These are phyloP conservation scores for Brachypteracias leptosomus DNA, from an alignment of 2,113 vertebrate species.

Conservation along the genomic window DNA sequence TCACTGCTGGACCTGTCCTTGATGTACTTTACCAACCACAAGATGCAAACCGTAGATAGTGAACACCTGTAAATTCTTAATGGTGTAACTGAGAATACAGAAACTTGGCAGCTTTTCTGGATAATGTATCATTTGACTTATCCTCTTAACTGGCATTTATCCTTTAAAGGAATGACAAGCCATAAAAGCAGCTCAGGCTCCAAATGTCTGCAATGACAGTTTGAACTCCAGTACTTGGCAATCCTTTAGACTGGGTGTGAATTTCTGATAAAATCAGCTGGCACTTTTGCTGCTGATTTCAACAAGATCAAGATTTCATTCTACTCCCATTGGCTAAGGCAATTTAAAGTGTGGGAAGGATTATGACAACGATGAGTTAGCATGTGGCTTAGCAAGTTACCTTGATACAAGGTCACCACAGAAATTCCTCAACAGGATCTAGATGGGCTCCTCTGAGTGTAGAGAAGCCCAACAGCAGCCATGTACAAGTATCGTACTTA, in stretches of 20 bases:
- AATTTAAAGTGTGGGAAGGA: background rate
- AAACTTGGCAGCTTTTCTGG: background rate
- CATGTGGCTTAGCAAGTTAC: background rate
- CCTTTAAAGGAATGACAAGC: background rate
- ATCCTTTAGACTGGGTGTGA: background rate
- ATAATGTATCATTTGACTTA: background rate
- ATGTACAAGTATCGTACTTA: background rate
- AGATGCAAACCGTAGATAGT: background rate
- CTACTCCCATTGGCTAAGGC: accelerated
- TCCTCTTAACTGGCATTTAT: background rate
- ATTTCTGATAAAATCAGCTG: background rate
- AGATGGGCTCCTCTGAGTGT: background rate
- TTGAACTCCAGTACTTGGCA: background rate
- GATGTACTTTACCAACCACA: accelerated
- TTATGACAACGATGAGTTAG: background rate
- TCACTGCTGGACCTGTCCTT: background rate
- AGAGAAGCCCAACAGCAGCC: background rate
- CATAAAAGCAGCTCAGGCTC: background rate
- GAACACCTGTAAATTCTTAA: background rate
- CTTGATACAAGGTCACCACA: background rate
- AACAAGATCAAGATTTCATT: background rate
- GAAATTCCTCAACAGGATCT: background rate
- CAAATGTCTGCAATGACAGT: background rate
- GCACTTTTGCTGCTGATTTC: background rate
- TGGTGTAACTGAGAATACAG: background rate